Percentiles rank a stretch among this genome's conserved stretches.
Evolutionary conservation across 2,797 vertebrate genomes (phyloP).

Genomic region (Gallirallus australis): DNA sequence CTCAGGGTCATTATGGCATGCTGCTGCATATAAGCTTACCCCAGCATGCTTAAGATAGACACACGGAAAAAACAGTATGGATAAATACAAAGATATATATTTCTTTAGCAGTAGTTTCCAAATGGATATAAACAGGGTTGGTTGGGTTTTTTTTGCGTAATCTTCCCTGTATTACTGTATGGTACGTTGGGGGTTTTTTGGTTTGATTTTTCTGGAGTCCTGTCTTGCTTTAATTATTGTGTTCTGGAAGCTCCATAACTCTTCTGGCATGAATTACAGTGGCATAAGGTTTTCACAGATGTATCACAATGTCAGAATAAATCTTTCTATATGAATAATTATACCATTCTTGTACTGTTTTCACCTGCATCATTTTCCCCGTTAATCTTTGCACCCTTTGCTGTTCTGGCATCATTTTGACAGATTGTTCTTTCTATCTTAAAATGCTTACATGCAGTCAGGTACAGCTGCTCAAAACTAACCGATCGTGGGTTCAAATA

Average conservation of each 20-base stretch:
- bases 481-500: background rate
- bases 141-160: background rate
- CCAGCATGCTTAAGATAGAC: background rate
- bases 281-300: background rate
- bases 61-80: background rate
- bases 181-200: background rate
- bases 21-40: background rate
- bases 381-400: background rate
- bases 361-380: background rate
- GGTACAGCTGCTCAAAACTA: background rate
- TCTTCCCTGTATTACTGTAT: background rate
- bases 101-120: background rate
- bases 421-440: background rate
- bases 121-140: background rate
- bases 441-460: background rate
- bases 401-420: background rate
- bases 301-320: background rate
- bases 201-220: background rate
- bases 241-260: background rate
- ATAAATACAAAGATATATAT: background rate
- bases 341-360: background rate
- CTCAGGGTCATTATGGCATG: background rate
- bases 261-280: background rate
- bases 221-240: conserved; percentile 4
- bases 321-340: background rate